Base-by-base conservation (phyloP, 2,888 invertebrate genomes). In the Spodoptera picta region DNA sequence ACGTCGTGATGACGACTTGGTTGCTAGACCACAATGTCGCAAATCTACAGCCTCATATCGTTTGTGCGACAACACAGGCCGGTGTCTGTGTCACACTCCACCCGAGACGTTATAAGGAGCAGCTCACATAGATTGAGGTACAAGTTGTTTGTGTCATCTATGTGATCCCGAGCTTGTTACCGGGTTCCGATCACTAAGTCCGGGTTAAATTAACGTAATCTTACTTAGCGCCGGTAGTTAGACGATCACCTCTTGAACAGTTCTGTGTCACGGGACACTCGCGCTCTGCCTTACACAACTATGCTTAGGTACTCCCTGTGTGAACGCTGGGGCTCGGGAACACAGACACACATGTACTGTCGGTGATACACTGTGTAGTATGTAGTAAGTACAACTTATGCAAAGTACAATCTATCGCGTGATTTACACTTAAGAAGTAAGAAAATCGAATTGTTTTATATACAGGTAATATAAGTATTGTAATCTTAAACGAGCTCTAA, bases 181-280 rank as follows among this genome's bases (percentile, higher is more conserved):
- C 12, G 59, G 75, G 53, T 64, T 75, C 43, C 45, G 46, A 12
- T 43, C 56, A 70, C 71, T 62, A 73, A 70, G 48, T 51, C 46
- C 61, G 66, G 75, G 66, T 75, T 56, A 65, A 73, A 75, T 73
- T 73, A 75, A 75, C 60, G 56, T 70, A 65, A 73, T 73, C 66
- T 75, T 65, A 52, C 55, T 75, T 75, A 70, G 71, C 46, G 64
- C 52, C 48, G 44, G 60, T 65, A 69, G 65, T 75, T 74, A 74
- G 53, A 54, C 70, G 48, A 53, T 69, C 70, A 48, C 70, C 60
- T 57, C 60, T 69, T 48, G 50, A 75, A 12, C 56, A 42, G 64
- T 45, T 72, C 45, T 69, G 72, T 50, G 70, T 49, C 24, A 72
- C 47, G 36, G 45, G 70, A 72, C 51, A 60, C 64, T 23, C n/a